Evolutionary conservation across 1,140 invertebrate species (phyloP), one percentile per base, ranked within the genome.

Genomic region (Euglossa dilemma): DNA sequence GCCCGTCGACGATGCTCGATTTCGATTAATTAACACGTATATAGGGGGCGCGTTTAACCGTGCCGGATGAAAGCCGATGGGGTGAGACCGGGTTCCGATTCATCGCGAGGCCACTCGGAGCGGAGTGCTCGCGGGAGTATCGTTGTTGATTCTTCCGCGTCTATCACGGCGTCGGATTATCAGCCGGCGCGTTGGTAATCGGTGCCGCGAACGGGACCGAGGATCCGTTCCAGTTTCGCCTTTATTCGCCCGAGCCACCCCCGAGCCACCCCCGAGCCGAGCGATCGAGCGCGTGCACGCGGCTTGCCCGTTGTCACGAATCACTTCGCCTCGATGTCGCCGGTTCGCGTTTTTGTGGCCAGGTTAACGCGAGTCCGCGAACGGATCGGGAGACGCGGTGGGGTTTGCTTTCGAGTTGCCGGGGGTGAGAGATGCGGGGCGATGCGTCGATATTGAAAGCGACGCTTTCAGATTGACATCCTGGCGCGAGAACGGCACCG

Each of bases 161-260:
- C 25, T 71, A 54, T 71, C 50, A 25, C 45, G n/a, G n/a, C n/a
- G n/a, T n/a, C n/a, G 50, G 25, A 25, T 9, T 36, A 36, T 36
- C 36, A 36, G 36, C 2, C 14, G 11, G 0, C 50, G 50, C 50
- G 16, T 54, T 71, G 69, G 56, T 54, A 71, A 71, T 71, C 69
- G 69, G 2, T 14, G 9, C 9, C 43, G 66, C 66, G 23, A 70
- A 50, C 69, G 69, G 50, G n/a, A 54, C 45, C 69, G 25, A 28
- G 36, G 69, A 71, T 71, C 69, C 56, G 69, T 28, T 71, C 69
- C 69, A 71, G 69, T 54, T 71, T 71, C 25, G 11, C 69, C 50
- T n/a, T 56, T 71, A 56, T 71, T 36, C 66, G 50, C 18, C 50
- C 59, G 25, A 8, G 23, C 23, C 18, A 23, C 20, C 18, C 18